Evolutionary conservation across 2,888 invertebrate species (phyloP), one percentile per base, ranked within the genome.

Genomic region (Resseliella maxima): DNA sequence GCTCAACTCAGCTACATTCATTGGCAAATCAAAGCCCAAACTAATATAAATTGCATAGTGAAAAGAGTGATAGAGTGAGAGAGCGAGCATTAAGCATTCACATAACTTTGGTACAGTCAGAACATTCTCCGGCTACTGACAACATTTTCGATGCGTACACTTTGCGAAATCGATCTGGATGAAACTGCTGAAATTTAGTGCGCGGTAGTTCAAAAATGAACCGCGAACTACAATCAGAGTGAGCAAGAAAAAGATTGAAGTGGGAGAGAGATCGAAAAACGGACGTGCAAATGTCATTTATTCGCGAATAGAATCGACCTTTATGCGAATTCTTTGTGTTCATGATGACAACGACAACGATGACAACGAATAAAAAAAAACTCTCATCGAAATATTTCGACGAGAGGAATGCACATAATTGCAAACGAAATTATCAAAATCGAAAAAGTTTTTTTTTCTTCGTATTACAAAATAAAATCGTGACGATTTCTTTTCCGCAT

Each of bases 401-500:
- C 50, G 50, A 2, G 15, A 50, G 50, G 5, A 8, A 50, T 24
- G 10, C 50, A 21, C 59, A 59, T 1, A 59, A 59, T 59, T 59
- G 24, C 59, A n/a, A 50, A 6, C 15, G 10, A 10, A 50, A 50
- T 50, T 50, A 50, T 41, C 50, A 18, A 50, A 50, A 50, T 50
- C 50, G 21, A 50, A 50, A 18, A 10, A 18, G 15, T 18, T 50
- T 2, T n/a, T n/a, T n/a, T n/a, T n/a, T n/a, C n/a, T n/a, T n/a
- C n/a, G n/a, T n/a, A n/a, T n/a, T n/a, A n/a, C n/a, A n/a, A n/a
- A n/a, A n/a, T n/a, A n/a, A n/a, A 59, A 72, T 31, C 72, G 72
- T 72, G 72, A 72, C 72, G 72, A 72, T 72, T 72, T 72, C 72
- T 72, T 72, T 72, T 72, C 35, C 18, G 31, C 72, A 31, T 72